Evolutionary conservation across 2,888 invertebrate species (phyloP).

Genomic region (Parelbella ahira): DNA sequence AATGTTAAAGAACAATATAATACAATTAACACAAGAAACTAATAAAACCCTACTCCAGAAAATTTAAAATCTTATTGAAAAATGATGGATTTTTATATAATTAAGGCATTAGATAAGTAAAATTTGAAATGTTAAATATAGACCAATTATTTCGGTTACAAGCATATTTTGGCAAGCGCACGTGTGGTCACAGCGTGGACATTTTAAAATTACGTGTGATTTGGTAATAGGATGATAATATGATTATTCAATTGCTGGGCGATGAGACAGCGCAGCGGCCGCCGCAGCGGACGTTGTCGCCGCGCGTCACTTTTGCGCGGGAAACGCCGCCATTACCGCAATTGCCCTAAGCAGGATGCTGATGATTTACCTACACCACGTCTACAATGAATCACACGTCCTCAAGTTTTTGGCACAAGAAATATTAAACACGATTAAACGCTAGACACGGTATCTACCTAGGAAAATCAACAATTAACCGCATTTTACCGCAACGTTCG

Average conservation of each 20-base stretch:
- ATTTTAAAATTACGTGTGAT: conserved; percentile 11
- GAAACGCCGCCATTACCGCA: conserved; percentile 55
- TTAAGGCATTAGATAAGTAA: too few species aligned
- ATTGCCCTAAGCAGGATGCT: conserved; percentile 67
- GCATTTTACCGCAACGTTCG: too few species aligned
- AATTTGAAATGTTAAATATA: too few species aligned
- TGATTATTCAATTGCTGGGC: conserved; percentile 29
- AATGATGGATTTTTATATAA: too few species aligned
- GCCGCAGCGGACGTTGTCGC: conserved; percentile 27
- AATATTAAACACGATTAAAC: conserved; percentile 45
- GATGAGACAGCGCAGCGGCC: conserved; percentile 11
- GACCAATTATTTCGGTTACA: too few species aligned
- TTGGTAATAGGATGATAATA: conserved; percentile 19
- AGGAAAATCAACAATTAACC: background rate
- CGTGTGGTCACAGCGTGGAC: background rate
- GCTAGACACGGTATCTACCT: background rate
- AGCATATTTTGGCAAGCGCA: too few species aligned
- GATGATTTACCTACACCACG: conserved; percentile 46
- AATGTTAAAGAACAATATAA: too few species aligned
- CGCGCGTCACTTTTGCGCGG: conserved; percentile 57
- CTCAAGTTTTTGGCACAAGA: conserved; percentile 46
- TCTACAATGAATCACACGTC: conserved; percentile 44
- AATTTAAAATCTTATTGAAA: too few species aligned
- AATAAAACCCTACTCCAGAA: too few species aligned
- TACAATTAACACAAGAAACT: too few species aligned